Evolutionary conservation across 1,140 invertebrate genomes (phyloP).

Genomic region (Pollicipes pollicipes): DNA sequence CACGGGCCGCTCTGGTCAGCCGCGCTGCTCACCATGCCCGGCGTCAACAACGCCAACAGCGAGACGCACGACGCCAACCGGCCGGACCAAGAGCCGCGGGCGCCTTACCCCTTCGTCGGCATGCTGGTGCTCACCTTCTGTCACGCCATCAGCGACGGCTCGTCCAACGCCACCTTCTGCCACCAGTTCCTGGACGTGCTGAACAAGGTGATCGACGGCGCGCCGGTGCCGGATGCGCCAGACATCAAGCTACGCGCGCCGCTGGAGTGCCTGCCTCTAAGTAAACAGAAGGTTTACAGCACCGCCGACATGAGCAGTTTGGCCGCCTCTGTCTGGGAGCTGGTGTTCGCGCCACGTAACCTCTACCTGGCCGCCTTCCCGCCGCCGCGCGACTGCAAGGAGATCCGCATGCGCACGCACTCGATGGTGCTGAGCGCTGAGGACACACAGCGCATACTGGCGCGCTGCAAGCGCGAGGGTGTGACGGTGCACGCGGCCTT

Average conservation of each 20-base stretch:
- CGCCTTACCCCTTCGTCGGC: neutral
- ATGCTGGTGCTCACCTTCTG: conserved; percentile 5
- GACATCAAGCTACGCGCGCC: neutral
- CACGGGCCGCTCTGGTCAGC: neutral
- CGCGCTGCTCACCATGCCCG: neutral
- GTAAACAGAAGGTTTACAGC: neutral
- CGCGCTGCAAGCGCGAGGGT: neutral
- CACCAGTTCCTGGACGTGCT: neutral
- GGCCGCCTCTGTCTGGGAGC: neutral
- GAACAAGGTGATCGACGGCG: neutral
- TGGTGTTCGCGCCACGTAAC: neutral
- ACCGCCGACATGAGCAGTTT: neutral
- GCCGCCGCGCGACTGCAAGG: neutral
- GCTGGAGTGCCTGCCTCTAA: neutral
- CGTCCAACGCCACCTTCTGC: conserved; percentile 2
- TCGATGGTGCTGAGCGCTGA: neutral
- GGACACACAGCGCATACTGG: neutral
- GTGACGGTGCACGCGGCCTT: conserved; percentile 1
- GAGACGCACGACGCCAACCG: neutral
- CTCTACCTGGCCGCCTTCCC: neutral
- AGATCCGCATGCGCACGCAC: conserved; percentile 3
- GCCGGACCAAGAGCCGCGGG: neutral
- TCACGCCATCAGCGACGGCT: conserved; percentile 1
- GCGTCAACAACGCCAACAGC: neutral
- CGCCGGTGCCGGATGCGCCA: neutral